Evolutionary conservation across 2,888 invertebrate species (phyloP).

Genomic region (Aplocera efformata): DNA sequence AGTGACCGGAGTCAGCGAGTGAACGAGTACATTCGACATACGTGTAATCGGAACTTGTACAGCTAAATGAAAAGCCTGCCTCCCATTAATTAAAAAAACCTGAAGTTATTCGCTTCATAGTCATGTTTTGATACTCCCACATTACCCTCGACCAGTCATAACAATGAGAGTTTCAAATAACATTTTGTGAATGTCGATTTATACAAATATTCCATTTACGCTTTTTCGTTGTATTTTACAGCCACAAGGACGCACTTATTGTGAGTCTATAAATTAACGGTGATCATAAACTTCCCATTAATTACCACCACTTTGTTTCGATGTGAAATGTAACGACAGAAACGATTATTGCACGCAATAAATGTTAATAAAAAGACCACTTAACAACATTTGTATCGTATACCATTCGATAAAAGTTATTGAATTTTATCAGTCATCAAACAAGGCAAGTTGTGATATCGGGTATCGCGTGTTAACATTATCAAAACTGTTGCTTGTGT

Average conservation of each 20-base stretch:
- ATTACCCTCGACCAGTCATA: no score
- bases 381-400: constrained; percentile 15
- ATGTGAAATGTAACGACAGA: constrained; percentile 41
- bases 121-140: background rate
- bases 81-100: constrained; percentile 10
- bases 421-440: constrained; percentile 46
- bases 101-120: constrained; percentile 5
- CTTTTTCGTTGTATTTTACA: constrained; percentile 24
- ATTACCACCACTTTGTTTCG: constrained; percentile 36
- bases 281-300: constrained; percentile 37
- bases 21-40: no score
- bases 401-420: constrained; percentile 51
- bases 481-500: constrained; percentile 15
- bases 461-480: constrained; percentile 26
- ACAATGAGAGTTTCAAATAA: no score
- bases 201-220: background rate
- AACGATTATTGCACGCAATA: constrained; percentile 40
- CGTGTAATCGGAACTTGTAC: constrained; percentile 5
- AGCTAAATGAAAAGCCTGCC: constrained; percentile 1
- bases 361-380: constrained; percentile 33
- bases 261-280: constrained; percentile 39
- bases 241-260: constrained; percentile 11
- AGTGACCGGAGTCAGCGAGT: no score
- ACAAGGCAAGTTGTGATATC: constrained; percentile 38
- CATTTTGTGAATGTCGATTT: background rate